A percentile compares a stretch with the other conserved stretches of the same genome.
Conservation (phyloP, 2,888 invertebrate species). For the Limenitis arthemis region DNA sequence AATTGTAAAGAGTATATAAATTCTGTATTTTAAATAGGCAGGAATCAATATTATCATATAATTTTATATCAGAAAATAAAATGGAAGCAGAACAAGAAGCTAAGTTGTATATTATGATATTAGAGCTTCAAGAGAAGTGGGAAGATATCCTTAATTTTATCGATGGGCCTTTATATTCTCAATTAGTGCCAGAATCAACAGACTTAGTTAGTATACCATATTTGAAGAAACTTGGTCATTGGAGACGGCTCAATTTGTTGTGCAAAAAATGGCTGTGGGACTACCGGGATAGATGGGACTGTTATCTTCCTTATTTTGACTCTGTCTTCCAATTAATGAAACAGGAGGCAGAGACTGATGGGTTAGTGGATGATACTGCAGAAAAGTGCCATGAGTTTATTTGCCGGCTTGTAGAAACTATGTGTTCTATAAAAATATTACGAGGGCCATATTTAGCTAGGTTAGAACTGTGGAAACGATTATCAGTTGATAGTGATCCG, state of each 20-base stretch:
- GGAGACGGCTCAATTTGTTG: constrained; percentile 81
- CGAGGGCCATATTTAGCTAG: constrained; percentile 90
- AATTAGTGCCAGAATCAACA: constrained; percentile 77
- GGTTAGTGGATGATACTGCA: constrained; percentile 49
- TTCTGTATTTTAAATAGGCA: too few relatives aligned
- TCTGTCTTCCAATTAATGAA: constrained; percentile 77
- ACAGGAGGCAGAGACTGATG: constrained; percentile 35
- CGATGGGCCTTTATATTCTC: constrained; percentile 81
- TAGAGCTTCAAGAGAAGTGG: constrained; percentile 82
- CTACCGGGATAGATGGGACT: constrained; percentile 82
- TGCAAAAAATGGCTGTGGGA: constrained; percentile 82
- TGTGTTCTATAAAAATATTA: constrained; percentile 60
- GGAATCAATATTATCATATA: too few relatives aligned
- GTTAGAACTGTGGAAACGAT: constrained; percentile 79
- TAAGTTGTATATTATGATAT: constrained; percentile 89
- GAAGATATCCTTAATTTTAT: constrained; percentile 86
- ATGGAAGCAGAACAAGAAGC: constrained; percentile 96
- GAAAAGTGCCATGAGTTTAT: constrained; percentile 64
- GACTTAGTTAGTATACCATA: constrained; percentile 82
- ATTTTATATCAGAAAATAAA: constrained; percentile 88
- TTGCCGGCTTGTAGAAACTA: constrained; percentile 65
- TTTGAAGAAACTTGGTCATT: constrained; percentile 79
- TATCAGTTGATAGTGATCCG: constrained; percentile 70
- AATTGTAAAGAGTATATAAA: too few relatives aligned
- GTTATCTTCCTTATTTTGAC: constrained; percentile 79